These are phyloP conservation scores for Anaspis maculata DNA, from an alignment of 2,888 invertebrate species.

Conservation along the genomic window DNA sequence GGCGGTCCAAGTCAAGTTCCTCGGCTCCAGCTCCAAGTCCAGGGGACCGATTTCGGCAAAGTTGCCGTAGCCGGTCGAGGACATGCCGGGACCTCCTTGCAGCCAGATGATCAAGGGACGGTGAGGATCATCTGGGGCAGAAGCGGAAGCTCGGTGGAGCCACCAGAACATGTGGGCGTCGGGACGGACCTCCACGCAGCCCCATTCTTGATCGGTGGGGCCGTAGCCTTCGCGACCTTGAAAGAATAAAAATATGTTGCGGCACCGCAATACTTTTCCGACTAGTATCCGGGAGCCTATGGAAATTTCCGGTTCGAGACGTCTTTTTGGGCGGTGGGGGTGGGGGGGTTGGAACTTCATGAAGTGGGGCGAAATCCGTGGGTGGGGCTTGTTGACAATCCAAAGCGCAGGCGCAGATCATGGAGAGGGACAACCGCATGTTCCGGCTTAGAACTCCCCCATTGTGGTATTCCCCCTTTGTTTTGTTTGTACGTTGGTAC, in stretches of 20 bases:
- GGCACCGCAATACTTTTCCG: too few species aligned
- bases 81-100: conserved; percentile 54
- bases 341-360: too few species aligned
- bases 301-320: background rate
- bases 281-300: too few species aligned
- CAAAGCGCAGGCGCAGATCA: too few species aligned
- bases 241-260: background rate
- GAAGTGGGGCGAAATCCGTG: too few species aligned
- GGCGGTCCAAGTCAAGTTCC: conserved; percentile 48
- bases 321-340: too few species aligned
- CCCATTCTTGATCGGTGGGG: too few species aligned
- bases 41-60: conserved; percentile 74
- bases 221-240: conserved; percentile 50
- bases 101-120: conserved; percentile 72
- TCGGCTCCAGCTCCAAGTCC: conserved; percentile 47
- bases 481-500: too few species aligned
- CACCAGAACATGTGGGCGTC: conserved; percentile 83
- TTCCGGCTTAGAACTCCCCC: too few species aligned
- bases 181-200: conserved; percentile 61
- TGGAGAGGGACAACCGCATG: too few species aligned
- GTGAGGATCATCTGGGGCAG: conserved; percentile 48
- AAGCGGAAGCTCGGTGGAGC: conserved; percentile 60
- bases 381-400: too few species aligned
- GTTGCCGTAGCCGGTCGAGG: conserved; percentile 55
- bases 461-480: too few species aligned